phyloP scores from a whole-genome alignment of 1,140 invertebrate genomes.

The Oreohelix idahoensis region DNA sequence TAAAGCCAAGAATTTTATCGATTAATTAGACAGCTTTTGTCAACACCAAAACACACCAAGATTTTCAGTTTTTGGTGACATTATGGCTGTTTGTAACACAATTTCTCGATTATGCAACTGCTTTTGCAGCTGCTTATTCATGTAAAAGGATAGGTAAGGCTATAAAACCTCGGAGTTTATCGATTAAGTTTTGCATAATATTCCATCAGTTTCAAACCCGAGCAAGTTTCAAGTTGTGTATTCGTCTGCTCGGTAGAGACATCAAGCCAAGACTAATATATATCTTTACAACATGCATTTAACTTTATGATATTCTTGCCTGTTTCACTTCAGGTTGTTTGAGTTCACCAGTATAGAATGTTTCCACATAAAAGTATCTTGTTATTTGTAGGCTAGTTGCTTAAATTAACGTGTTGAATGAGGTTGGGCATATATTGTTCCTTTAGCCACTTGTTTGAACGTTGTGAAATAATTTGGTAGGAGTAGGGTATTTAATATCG shows the following conservation, averaged over 20 bases:
- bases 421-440: too few species aligned
- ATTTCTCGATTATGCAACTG: neutral
- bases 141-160: neutral
- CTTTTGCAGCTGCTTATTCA: neutral
- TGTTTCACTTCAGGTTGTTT: neutral
- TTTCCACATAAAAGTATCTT: neutral
- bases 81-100: neutral
- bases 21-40: constrained; percentile 43
- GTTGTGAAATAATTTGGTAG: too few species aligned
- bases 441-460: too few species aligned
- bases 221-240: neutral
- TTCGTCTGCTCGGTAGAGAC: neutral
- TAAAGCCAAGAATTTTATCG: constrained; percentile 42
- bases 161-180: neutral
- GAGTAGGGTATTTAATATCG: too few species aligned
- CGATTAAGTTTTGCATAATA: neutral
- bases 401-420: too few species aligned
- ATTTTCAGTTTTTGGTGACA: neutral
- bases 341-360: neutral
- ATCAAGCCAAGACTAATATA: too few species aligned
- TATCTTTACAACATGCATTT: neutral
- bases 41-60: constrained; percentile 30
- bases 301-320: neutral
- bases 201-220: neutral
- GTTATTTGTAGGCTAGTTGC: too few species aligned